A percentile compares a stretch with the other conserved stretches of the same genome.
Conservation (phyloP, 2,113 vertebrate genomes). For the Paramormyrops kingsleyae region DNA sequence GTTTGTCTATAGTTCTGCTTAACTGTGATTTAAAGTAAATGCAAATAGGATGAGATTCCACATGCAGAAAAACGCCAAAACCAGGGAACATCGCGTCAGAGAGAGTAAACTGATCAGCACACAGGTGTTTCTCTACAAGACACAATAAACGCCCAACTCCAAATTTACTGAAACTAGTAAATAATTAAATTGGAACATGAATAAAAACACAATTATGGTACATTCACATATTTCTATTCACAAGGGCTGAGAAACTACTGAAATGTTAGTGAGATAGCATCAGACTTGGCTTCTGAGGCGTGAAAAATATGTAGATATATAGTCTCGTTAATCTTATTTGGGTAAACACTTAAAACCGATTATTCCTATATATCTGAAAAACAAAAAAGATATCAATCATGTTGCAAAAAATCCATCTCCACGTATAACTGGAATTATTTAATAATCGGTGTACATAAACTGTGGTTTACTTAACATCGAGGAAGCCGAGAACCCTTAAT, state of each 20-base stretch:
- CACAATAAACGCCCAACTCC: neutral
- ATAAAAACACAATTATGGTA: neutral
- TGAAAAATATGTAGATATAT: neutral
- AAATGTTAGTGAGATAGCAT: neutral
- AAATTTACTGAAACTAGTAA: neutral
- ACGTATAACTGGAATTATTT: neutral
- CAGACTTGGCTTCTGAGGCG: neutral
- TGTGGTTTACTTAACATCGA: neutral
- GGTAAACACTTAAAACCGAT: neutral
- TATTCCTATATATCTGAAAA: neutral
- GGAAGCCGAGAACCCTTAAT: neutral
- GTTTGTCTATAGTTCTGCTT: neutral
- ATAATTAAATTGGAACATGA: neutral
- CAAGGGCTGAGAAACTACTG: neutral
- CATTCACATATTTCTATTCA: neutral
- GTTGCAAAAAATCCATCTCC: neutral
- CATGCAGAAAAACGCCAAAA: neutral
- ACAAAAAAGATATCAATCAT: neutral
- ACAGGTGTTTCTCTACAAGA: neutral
- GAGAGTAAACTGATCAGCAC: neutral
- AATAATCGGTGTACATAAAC: neutral
- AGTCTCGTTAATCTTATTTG: neutral
- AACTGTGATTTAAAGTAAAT: neutral
- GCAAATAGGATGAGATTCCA: neutral
- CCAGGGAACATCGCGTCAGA: neutral